phyloP scores from a whole-genome alignment of 2,888 invertebrate species.

The Uropetala carovei region DNA sequence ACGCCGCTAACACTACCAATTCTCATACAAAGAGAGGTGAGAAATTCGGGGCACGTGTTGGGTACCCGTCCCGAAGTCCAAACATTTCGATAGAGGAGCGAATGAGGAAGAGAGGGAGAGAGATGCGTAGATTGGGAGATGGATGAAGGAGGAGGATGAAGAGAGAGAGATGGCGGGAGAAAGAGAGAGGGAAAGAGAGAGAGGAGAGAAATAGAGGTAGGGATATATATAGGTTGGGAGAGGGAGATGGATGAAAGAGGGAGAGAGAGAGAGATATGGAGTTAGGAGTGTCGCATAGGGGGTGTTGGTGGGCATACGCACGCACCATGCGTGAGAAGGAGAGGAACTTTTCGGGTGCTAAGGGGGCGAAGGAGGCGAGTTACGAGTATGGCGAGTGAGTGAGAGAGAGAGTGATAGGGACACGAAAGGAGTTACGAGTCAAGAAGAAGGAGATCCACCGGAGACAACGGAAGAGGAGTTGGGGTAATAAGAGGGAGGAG shows the following conservation, averaged over 20 bases:
- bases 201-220: background rate
- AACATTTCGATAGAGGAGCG: slow-evolving; percentile 29
- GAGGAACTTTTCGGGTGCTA: too few relatives aligned
- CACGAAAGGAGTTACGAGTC: background rate
- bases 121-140: background rate
- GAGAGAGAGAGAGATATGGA: background rate
- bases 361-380: too few relatives aligned
- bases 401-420: background rate
- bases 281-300: background rate
- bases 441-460: background rate
- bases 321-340: too few relatives aligned
- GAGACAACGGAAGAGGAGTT: slow-evolving; percentile 7
- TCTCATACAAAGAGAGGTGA: background rate
- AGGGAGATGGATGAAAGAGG: too few relatives aligned
- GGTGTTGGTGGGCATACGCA: too few relatives aligned
- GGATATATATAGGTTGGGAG: background rate
- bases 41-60: slow-evolving; percentile 52
- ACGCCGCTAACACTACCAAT: slow-evolving; percentile 13
- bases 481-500: background rate
- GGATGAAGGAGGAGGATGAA: background rate
- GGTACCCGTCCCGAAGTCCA: background rate
- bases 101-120: background rate
- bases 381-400: background rate
- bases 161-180: background rate
- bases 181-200: background rate